A percentile compares a stretch with the other conserved stretches of the same genome.
Evolutionary conservation across 2,888 invertebrate genomes (phyloP).

Genomic region (Ectemnius lituratus): DNA sequence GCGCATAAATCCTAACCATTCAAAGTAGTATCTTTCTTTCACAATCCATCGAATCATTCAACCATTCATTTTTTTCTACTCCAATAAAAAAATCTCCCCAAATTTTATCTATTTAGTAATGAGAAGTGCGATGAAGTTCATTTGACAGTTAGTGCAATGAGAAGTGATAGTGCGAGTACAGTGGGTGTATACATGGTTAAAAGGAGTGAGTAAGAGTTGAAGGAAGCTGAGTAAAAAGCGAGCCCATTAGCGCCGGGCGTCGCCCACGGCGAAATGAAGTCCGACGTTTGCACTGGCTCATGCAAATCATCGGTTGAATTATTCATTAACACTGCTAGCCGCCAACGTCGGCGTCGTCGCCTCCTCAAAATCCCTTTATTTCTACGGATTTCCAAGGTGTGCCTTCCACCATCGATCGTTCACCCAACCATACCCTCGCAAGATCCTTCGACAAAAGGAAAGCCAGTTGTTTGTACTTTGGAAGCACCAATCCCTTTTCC

Average conservation of each 20-base stretch:
- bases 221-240: conserved; percentile 40
- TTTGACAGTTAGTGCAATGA: neutral
- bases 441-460: neutral
- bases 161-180: neutral
- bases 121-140: too few relatives aligned
- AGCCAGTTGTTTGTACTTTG: neutral
- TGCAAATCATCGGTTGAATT: conserved; percentile 63
- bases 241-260: conserved; percentile 42
- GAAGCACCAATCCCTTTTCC: neutral
- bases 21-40: too few relatives aligned
- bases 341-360: conserved; percentile 6
- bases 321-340: conserved; percentile 56
- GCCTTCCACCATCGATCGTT: neutral
- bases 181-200: neutral
- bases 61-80: neutral
- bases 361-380: conserved; percentile 38
- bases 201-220: conserved; percentile 8
- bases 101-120: too few relatives aligned
- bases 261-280: conserved; percentile 56
- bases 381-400: conserved; percentile 8
- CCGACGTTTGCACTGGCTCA: conserved; percentile 56
- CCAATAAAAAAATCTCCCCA: too few relatives aligned
- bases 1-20: neutral
- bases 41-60: conserved; percentile 9
- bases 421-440: neutral